Evolutionary conservation across 2,113 vertebrate species (phyloP), one percentile per base, ranked within the genome.

Genomic region (Calyptomena viridis): DNA sequence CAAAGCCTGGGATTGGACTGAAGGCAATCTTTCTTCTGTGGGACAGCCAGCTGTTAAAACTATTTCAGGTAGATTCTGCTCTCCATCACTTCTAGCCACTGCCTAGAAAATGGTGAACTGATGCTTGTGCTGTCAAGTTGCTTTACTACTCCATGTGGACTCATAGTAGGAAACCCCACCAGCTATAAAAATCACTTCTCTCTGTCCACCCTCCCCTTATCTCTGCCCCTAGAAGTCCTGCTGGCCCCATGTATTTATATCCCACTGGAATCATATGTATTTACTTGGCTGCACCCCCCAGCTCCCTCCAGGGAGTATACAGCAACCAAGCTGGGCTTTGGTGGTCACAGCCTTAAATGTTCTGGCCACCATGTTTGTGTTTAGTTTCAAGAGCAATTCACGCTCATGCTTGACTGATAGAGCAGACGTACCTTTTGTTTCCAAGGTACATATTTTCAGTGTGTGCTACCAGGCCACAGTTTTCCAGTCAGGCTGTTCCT

Each of bases 291-390:
- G 37, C 15, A 12, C 27, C 7, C 10, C 25, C 23, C 55, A 35
- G 46, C 28, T 62, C 79, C 27, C 50, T 77, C 8, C 15, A 40
- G 46, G 1, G 27, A 66, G 12, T 0, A 18, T 22, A 69, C 7
- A 23, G 71, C 53, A 58, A 8, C 53, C 44, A 28, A 3, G 18
- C 49, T 62, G 63, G 53, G 59, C 66, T 82, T 37, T 20, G 21
- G 52, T n/a, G 50, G 11, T n/a, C 16, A 8, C 49, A 83, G 44
- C 49, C 50, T 37, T 35, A 9, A 10, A 68, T 25, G 6, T 67
- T 39, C 37, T 66, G 23, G 49, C 42, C 28, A 14, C 23, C 5
- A 2, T 0, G 0, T 13, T 2, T 1, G 6, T 14, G 12, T 37
- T 91, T 20, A 60, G n/a, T 35, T 79, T 72, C 17, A 76, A 84